phyloP scores from a whole-genome alignment of 1,140 invertebrate genomes.

The Calephelis nemesis region DNA sequence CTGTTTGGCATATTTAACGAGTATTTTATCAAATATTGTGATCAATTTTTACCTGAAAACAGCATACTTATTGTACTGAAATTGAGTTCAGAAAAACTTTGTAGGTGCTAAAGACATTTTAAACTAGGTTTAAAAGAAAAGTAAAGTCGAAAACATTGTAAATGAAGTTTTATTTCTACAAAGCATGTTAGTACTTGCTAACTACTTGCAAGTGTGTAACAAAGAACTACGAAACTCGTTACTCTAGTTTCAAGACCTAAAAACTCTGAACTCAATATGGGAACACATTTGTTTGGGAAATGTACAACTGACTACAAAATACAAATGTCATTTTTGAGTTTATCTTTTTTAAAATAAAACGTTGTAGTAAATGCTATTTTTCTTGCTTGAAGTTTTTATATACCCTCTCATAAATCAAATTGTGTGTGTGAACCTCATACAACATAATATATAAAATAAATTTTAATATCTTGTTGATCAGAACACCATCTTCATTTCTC shows the following conservation, averaged over 20 bases:
- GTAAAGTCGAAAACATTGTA: slow-evolving; percentile 13
- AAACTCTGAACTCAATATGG: slow-evolving; percentile 11
- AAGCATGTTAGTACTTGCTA: slow-evolving; percentile 12
- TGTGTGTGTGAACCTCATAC: slow-evolving; percentile 53
- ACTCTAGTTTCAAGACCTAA: slow-evolving; percentile 13
- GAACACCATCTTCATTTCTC: no score
- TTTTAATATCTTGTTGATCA: no score
- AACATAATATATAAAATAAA: no score
- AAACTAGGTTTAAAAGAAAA: slow-evolving; percentile 5
- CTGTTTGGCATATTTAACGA: no score
- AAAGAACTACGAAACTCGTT: slow-evolving; percentile 12
- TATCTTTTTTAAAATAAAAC: neutral
- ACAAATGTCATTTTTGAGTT: no score
- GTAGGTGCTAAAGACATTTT: neutral
- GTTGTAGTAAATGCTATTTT: no score
- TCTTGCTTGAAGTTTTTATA: no score
- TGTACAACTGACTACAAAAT: neutral
- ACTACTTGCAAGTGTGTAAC: slow-evolving; percentile 11
- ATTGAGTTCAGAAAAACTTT: no score
- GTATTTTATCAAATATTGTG: no score
- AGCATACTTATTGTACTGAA: no score
- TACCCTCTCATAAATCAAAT: slow-evolving; percentile 61
- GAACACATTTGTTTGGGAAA: slow-evolving; percentile 1
- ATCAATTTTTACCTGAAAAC: no score
- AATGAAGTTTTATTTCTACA: slow-evolving; percentile 16